Evolutionary conservation across 2,888 invertebrate genomes (phyloP), one percentile per base, ranked within the genome.

Genomic region (Alviniconcha strummeri): DNA sequence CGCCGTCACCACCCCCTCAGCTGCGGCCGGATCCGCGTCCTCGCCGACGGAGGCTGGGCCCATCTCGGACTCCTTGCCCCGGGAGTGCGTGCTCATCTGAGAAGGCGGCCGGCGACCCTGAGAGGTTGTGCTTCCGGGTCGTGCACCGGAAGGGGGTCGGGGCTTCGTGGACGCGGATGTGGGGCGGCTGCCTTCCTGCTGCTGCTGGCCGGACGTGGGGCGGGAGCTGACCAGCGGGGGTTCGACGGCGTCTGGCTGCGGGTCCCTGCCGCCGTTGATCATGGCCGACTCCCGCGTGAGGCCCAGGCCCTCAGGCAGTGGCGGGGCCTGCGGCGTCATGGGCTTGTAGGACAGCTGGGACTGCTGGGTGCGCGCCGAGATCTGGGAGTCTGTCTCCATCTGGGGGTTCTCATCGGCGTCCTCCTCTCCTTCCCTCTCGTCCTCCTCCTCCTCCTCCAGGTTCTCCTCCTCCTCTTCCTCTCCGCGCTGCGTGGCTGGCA

Each of bases 291-390:
- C 91, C 75, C 88, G 83, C 19, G 87, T 84, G 13, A 90, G 79
- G 11, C 88, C 89, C 8, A 93, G 86, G 2, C 88, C 90, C 60
- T 90, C 89, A 6, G 93, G 93, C 2, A 93, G 89, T 11, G 93
- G 92, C 7, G 91, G 88, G 1, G 91, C 93, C 84, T 92, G 90
- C 0, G 93, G 93, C n/a, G 92, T 89, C 85, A 93, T 87, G 60
- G 91, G 89, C 83, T 90, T 90, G 88, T 92, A 92, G 4, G 93
- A 93, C 69, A 92, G 86, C 88, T 93, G 93, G 8, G 92, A 92
- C 76, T 87, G 85, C 36, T 84, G 86, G 15, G 87, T 86, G 36
- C 71, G 83, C 3, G 57, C 80, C 4, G 85, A 83, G 57, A 77
- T 60, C 56, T 86, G 83, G 9, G 85, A 84, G 5, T 64, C 84